Base-by-base conservation (phyloP, 1,140 invertebrate species). In the Trissolcus basalis region DNA sequence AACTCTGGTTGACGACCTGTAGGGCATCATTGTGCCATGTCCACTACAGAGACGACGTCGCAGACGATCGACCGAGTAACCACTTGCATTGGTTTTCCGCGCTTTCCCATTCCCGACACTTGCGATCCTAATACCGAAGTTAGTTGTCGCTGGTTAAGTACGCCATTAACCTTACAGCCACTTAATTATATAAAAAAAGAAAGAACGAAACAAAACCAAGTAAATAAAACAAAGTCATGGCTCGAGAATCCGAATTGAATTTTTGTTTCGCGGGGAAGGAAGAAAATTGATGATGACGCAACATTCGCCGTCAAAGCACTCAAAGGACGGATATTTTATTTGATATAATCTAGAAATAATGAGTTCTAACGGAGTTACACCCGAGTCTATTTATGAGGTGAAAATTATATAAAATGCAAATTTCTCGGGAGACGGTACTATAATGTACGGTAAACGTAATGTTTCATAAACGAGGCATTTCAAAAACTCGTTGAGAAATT, bases 391-490 rank as follows among this genome's bases (percentile, higher is more conserved):
- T 72, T 72, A 54, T 54, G 41, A 27, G 12, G 13, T 32, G 55
- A 61, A 61, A 61, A 68, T 60, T 67, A 47, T 67, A 51, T 55
- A 50, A 56, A 55, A 41, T 55, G 51, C 32, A 61, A 74, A 65
- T 73, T 67, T 61, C 63, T 48, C 50, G 43, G 44, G 49, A 19
- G 56, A 61, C 36, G 39, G 32, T 55, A n/a, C 63, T 54, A 16
- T 47, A 55, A 61, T 67, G 56, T 74, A 55, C 56, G 19, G 19
- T 51, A 55, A 65, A 61, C 44, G 61, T 63, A 74, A 74, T 67
- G 71, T 74, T 74, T 74, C 63, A 67, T 67, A 74, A 67, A 74
- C 63, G 61, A 73, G 55, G 41, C 61, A 56, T 67, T 55, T 44
- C 56, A 39, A 27, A 36, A 56, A 67, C 71, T 67, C 56, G 36